These are phyloP conservation scores for Ceriagrion tenellum DNA, from an alignment of 2,888 invertebrate genomes.

Conservation along the genomic window DNA sequence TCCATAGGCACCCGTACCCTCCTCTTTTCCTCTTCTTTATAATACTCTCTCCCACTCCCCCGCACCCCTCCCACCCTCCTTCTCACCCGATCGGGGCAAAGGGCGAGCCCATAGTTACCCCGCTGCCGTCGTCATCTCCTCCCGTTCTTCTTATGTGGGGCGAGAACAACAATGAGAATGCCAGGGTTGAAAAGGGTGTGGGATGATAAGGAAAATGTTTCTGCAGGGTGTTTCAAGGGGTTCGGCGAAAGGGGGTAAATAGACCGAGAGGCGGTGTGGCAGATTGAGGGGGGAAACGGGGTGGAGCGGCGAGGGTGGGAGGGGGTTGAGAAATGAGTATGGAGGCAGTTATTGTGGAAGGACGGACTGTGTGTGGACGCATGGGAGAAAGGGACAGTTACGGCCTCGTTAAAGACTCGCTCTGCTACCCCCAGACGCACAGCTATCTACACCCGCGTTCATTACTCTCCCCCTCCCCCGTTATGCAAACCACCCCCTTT, in stretches of 20 bases:
- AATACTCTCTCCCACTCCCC: no score
- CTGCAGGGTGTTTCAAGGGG: background rate
- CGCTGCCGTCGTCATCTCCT: background rate
- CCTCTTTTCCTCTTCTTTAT: conserved; percentile 10
- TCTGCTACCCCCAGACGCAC: background rate
- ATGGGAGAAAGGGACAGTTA: conserved; percentile 18
- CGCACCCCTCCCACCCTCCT: no score
- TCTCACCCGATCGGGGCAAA: conserved; percentile 8
- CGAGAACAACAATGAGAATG: conserved; percentile 1
- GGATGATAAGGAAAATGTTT: conserved; percentile 54
- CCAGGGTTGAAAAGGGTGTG: background rate
- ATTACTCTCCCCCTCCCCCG: background rate
- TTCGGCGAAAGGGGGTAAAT: background rate
- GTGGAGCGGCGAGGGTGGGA: no score
- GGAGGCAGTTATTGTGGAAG: background rate
- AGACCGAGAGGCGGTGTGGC: background rate
- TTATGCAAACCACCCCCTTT: conserved; percentile 24
- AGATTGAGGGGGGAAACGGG: background rate
- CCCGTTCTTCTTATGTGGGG: background rate
- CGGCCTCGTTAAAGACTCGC: conserved; percentile 45
- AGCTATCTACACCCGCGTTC: background rate
- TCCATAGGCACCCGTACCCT: background rate
- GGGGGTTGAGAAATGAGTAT: conserved; percentile 5
- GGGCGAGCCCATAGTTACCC: conserved; percentile 39
- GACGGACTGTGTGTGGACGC: background rate